These are phyloP conservation scores for Carposina sasakii DNA, from an alignment of 1,140 invertebrate genomes.

Conservation along the genomic window DNA sequence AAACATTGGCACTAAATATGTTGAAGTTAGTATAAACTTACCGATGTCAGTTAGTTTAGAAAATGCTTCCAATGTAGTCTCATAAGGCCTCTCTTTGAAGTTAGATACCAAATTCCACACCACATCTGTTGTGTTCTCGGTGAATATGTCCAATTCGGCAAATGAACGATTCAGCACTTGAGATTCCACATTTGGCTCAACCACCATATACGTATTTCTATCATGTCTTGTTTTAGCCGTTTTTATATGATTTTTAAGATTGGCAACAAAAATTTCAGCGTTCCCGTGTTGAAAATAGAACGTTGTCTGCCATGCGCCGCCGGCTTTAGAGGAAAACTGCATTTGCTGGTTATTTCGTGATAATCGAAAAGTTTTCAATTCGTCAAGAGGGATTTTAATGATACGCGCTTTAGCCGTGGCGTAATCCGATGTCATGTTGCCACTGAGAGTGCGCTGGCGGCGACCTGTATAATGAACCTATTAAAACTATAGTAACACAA, in stretches of 20 bases:
- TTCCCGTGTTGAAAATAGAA: conserved; percentile 91
- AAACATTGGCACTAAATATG: too few relatives aligned
- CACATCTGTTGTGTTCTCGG: conserved; percentile 77
- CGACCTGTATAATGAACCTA: conserved; percentile 40
- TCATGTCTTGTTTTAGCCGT: conserved; percentile 80
- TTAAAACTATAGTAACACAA: conserved; percentile 1
- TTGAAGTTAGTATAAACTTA: too few relatives aligned
- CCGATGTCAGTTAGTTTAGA: conserved; percentile 86
- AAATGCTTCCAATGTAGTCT: conserved; percentile 86
- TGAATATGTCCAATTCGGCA: conserved; percentile 87
- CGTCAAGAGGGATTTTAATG: conserved; percentile 77
- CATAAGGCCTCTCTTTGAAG: conserved; percentile 83
- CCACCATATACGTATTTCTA: conserved; percentile 78
- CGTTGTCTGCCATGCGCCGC: conserved; percentile 82
- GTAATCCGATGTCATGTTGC: conserved; percentile 69
- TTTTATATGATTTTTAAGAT: conserved; percentile 75
- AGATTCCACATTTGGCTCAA: conserved; percentile 76
- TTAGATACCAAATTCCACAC: conserved; percentile 82
- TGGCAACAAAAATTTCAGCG: conserved; percentile 83
- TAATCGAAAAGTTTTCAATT: conserved; percentile 79
- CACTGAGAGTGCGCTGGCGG: conserved; percentile 71
- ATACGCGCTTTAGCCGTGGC: conserved; percentile 70
- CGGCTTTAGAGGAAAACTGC: conserved; percentile 74
- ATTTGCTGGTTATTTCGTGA: conserved; percentile 79
- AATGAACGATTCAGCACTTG: conserved; percentile 86